A percentile compares a stretch with the other conserved stretches of the same genome.
phyloP scores from a whole-genome alignment of 2,113 vertebrate genomes.

The Puffinus mauretanicus region DNA sequence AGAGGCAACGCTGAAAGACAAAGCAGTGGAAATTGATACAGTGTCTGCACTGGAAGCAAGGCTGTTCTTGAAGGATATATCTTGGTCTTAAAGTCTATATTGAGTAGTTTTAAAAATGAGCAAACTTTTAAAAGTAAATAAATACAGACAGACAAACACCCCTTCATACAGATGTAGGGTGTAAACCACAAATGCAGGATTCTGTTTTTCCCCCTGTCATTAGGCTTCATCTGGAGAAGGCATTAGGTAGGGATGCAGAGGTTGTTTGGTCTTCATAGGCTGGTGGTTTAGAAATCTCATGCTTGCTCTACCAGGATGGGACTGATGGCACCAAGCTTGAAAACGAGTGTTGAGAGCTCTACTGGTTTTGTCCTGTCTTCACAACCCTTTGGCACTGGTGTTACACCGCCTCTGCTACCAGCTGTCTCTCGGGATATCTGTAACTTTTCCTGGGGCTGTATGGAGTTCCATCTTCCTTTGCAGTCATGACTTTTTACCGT shows the following conservation, averaged over 20 bases:
- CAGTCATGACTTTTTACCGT: background rate
- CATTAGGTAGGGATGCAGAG: background rate
- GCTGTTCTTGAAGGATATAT: background rate
- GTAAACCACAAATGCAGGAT: background rate
- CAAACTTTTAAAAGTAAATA: background rate
- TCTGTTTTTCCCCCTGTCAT: background rate
- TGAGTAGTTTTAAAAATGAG: background rate
- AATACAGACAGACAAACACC: background rate
- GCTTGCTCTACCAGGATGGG: background rate
- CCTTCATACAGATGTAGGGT: background rate
- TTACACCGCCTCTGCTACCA: background rate
- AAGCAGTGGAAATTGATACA: background rate
- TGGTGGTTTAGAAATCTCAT: background rate
- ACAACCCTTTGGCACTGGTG: background rate
- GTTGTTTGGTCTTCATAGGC: background rate
- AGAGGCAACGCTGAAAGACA: background rate
- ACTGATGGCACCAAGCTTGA: background rate
- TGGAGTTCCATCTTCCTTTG: background rate
- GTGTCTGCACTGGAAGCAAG: background rate
- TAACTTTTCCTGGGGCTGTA: background rate
- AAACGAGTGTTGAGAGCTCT: rapidly evolving
- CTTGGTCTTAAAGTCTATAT: background rate
- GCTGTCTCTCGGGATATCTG: background rate
- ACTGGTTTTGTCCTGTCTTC: background rate
- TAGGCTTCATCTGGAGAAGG: background rate